Base-by-base conservation (phyloP, 2,888 invertebrate genomes). In the Neoascia interrupta region DNA sequence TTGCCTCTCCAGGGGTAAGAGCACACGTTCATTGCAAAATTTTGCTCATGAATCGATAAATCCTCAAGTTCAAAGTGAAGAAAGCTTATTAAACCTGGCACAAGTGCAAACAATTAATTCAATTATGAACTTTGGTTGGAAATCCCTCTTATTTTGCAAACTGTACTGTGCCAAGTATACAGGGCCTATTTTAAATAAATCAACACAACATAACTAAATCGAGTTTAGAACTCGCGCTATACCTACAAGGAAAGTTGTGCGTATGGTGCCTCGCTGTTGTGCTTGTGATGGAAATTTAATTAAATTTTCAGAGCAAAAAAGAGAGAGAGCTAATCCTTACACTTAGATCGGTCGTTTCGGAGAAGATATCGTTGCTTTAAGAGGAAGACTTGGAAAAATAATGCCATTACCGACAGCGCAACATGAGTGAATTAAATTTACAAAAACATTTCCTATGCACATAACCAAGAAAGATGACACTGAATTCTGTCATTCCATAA, bases 41-140 rank as follows among this genome's bases (percentile, higher is more conserved):
- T n/a, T n/a, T n/a, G n/a, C n/a, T n/a, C n/a, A n/a, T n/a, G 49
- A 61, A 61, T 61, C 61, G 37, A 61, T 61, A 39, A 28, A 39
- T 37, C 8, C 6, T 11, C n/a, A 53, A 45, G 43, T 21, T 5
- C 19, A 41, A 4, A 41, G 11, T 18, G 11, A 10, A 11, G 15
- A 31, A 4, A 56, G 41, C 34, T 45, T 61, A 60, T 45, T 43
- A 60, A 60, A 51, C 34, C 23, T 26, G n/a, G 26, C 69, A 61
- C 69, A 53, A 60, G 53, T 70, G 61, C 39, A 60, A 70, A 70
- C 69, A 70, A 70, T 68, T 68, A 70, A 61, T 61, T 70, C 60
- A 45, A 61, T 70, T 70, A 70, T 53, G 53, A 70, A 70, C 69
- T 70, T 70, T 70, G 51, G 26, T 58, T 47, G n/a, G 54, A 21